A percentile compares a stretch with the other conserved stretches of the same genome.
phyloP scores from a whole-genome alignment of 2,113 vertebrate genomes.

The Paramormyrops kingsleyae region DNA sequence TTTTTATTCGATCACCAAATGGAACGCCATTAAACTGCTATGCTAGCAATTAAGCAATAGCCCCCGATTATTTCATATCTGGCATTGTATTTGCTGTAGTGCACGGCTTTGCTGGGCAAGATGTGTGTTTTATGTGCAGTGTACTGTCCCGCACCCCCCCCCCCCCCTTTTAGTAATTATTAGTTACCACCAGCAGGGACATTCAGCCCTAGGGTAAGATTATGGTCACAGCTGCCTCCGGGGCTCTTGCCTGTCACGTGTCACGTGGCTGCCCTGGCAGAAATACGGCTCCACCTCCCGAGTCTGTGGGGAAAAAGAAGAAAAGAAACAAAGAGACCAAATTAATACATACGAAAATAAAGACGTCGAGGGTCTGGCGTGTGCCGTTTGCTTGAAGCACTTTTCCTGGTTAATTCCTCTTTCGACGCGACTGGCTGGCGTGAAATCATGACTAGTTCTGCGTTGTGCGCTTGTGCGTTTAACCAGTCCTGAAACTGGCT shows the following conservation, averaged over 20 bases:
- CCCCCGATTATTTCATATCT: background rate
- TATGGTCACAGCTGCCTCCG: slow-evolving; percentile 13
- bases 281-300: slow-evolving; percentile 2
- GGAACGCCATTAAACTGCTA: background rate
- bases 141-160: background rate
- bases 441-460: background rate
- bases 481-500: background rate
- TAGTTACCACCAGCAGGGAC: slow-evolving; percentile 20
- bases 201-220: slow-evolving; percentile 13
- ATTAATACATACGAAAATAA: slow-evolving; percentile 14
- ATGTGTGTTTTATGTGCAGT: background rate
- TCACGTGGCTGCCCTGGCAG: slow-evolving; percentile 4
- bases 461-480: background rate
- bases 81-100: background rate
- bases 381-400: background rate
- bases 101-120: background rate
- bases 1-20: background rate
- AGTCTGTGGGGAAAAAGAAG: background rate
- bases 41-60: background rate
- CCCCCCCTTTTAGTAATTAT: slow-evolving; percentile 15
- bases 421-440: background rate
- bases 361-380: background rate
- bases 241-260: background rate
- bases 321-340: slow-evolving; percentile 2
- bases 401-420: background rate